Evolutionary conservation across 2,888 invertebrate species (phyloP), one percentile per base, ranked within the genome.

Genomic region (Drosophila subsilvestris): DNA sequence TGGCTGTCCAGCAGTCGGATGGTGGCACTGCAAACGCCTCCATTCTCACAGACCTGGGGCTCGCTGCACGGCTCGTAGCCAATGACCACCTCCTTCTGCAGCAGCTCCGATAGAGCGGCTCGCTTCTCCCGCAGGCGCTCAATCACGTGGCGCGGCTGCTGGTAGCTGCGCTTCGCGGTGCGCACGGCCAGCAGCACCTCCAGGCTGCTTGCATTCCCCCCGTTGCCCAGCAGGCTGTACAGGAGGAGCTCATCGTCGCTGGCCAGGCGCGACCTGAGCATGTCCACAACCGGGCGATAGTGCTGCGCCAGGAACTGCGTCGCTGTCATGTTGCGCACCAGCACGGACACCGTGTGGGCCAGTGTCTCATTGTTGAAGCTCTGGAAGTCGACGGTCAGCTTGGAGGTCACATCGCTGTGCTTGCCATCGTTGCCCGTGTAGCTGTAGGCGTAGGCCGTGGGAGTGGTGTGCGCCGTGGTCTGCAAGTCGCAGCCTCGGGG

Each of bases 351-450:
- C 10, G 97, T 97, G 90, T 97, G 96, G 60, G 96, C 95, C 5
- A 98, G 94, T 0, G 98, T 98, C 14, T 92, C 92, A 89, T 98
- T 97, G 78, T 95, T 95, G 90, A 98, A 97, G 3, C 94, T 93
- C 56, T 96, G 93, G 88, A 97, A 97, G 89, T 97, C 96, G 0
- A 98, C 95, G 6, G 95, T 96, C 3, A 98, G 95, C 8, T 96
- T 96, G 1, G 98, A 98, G n/a, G 95, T 93, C 0, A 98, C 98
- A 91, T 97, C 96, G 62, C 94, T 94, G 89, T 98, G 97, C 78
- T 95, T 94, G 0, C 98, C 98, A 92, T 99, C 99, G 90, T 96
- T 97, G 1, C 98, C 98, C 9, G 95, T 94, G 0, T 98, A 95
- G 32, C 95, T 95, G 81, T 98, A 93, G 0, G 96, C 95, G 89